These are phyloP conservation scores for Folsomia candida DNA, from an alignment of 2,888 invertebrate species.

Conservation along the genomic window DNA sequence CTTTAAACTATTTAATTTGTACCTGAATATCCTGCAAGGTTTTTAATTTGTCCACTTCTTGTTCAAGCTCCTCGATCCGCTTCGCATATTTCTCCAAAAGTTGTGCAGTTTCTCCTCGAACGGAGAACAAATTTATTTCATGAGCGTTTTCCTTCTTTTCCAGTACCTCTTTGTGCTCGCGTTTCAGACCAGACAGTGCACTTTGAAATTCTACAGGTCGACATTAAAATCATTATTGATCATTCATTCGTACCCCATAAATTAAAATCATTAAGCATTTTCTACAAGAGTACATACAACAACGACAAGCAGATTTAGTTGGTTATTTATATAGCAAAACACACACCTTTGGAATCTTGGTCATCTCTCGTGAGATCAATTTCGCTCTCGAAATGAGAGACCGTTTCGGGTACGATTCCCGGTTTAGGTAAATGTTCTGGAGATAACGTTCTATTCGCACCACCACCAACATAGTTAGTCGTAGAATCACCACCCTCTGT, in stretches of 20 bases:
- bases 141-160: conserved; percentile 53
- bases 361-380: conserved; percentile 31
- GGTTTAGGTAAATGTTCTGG: conserved; percentile 48
- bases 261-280: not conserved
- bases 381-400: conserved; percentile 48
- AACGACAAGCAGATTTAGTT: not conserved
- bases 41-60: conserved; percentile 52
- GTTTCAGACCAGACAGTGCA: conserved; percentile 55
- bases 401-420: conserved; percentile 48
- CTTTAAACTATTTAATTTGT: conserved; percentile 4
- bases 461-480: conserved; percentile 17
- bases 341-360: conserved; percentile 10
- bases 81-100: conserved; percentile 54
- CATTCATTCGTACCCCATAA: not conserved
- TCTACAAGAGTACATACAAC: not conserved
- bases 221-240: not conserved
- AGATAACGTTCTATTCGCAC: conserved; percentile 36
- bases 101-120: conserved; percentile 55
- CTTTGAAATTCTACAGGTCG: conserved; percentile 53
- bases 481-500: not conserved
- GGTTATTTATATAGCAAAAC: too few relatives aligned
- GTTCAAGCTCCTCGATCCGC: conserved; percentile 56
- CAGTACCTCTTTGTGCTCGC: conserved; percentile 56
- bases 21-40: conserved; percentile 61
- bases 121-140: conserved; percentile 52